Evolutionary conservation across 2,113 vertebrate species (phyloP).

Genomic region (Trematomus loennbergii): DNA sequence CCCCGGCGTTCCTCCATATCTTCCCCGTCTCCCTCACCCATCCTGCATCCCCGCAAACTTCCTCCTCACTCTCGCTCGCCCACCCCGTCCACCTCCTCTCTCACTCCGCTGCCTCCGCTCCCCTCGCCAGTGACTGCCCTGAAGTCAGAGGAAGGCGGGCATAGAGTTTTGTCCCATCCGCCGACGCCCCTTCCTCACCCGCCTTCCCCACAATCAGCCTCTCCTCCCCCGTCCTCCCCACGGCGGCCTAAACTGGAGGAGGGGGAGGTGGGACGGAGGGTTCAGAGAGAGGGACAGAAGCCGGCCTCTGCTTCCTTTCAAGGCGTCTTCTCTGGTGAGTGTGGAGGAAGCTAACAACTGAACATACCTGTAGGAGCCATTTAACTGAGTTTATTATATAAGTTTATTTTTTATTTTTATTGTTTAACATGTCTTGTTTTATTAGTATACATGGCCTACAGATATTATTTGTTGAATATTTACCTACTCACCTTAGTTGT

Average conservation of each 20-base stretch:
- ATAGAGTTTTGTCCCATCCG: conserved; percentile 86
- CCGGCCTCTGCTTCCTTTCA: conserved; percentile 84
- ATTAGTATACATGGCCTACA: too few species aligned
- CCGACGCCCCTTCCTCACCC: conserved; percentile 86
- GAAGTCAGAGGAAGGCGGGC: conserved; percentile 91
- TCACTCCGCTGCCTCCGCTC: conserved; percentile 86
- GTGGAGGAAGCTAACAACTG: neutral
- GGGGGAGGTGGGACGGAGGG: conserved; percentile 80
- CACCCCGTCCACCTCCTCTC: conserved; percentile 83
- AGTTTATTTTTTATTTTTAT: too few species aligned
- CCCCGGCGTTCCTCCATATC: conserved; percentile 80
- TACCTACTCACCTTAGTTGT: too few species aligned
- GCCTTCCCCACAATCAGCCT: conserved; percentile 87
- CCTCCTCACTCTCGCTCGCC: conserved; percentile 83
- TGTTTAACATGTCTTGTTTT: too few species aligned
- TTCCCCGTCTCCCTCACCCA: conserved; percentile 78
- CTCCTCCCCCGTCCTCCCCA: conserved; percentile 84
- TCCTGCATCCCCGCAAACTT: conserved; percentile 88
- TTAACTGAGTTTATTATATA: too few species aligned
- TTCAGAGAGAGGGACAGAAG: conserved; percentile 83
- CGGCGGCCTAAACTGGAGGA: conserved; percentile 90
- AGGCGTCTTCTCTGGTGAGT: conserved; percentile 89
- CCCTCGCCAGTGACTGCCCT: conserved; percentile 87
- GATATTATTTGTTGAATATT: too few species aligned
- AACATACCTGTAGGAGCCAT: neutral